A percentile compares a stretch with the other conserved stretches of the same genome.
phyloP scores from a whole-genome alignment of 2,888 invertebrate genomes.

The Antheraea assamensis region DNA sequence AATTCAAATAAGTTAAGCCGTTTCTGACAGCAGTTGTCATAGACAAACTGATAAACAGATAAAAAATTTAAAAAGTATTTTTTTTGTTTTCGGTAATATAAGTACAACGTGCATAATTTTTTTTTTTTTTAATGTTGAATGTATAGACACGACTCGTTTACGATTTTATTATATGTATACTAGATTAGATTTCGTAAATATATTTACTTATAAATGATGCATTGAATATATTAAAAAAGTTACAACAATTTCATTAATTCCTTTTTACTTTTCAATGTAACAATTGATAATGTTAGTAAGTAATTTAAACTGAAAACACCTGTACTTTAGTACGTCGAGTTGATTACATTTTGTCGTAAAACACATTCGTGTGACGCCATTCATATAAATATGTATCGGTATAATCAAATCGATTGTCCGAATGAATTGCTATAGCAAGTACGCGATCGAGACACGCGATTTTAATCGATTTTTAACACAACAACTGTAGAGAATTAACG shows the following conservation, averaged over 20 bases:
- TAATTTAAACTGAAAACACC: not conserved
- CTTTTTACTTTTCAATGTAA: not conserved
- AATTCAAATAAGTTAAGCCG: no score
- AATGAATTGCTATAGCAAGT: not conserved
- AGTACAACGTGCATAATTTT: no score
- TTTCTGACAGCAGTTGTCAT: no score
- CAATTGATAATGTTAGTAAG: not conserved
- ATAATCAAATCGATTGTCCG: not conserved
- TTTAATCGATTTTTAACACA: not conserved
- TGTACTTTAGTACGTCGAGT: not conserved
- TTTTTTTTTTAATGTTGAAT: no score
- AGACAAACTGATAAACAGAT: no score
- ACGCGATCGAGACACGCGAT: not conserved
- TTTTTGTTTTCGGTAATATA: no score
- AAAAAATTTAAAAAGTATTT: no score
- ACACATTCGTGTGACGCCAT: not conserved
- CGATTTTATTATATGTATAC: no score
- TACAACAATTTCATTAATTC: not conserved
- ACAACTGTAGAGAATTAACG: not conserved
- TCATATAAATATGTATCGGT: not conserved
- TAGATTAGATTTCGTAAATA: no score
- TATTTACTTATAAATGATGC: not conserved
- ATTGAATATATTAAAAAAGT: not conserved
- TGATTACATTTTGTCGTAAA: not conserved
- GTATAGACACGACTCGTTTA: no score